Base-by-base conservation (phyloP, 1,140 invertebrate species). In the Aphaenogaster rudis region DNA sequence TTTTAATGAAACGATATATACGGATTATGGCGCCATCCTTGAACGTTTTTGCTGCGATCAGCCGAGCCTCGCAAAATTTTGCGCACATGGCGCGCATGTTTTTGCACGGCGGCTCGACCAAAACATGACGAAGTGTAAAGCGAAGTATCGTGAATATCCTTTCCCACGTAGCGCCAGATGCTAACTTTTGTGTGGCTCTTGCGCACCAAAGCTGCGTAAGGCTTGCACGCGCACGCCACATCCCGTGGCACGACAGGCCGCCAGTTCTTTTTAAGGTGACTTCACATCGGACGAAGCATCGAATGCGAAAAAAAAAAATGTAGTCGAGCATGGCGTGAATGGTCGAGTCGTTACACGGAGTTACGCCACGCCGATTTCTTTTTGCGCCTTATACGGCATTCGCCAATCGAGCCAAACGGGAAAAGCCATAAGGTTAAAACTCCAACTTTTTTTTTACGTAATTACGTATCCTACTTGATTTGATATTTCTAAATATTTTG, bases 91-190 rank as follows among this genome's bases (percentile, higher is more conserved):
- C 54, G 9, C 17, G 28, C 59, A 36, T 6, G n/a, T 76, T 84
- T 28, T 63, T 76, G 28, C 45, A 17, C 7, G n/a, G 3, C 5
- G 28, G 54, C n/a, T 9, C 45, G 7, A 42, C 13, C 54, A 28
- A 88, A 76, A 61, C 69, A 21, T 52, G 77, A 79, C 48, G 28
- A 85, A 72, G 69, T 59, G 74, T 67, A 86, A 85, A 50, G 61
- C 79, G 78, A 86, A 88, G 88, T 88, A 88, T 91, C 87, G 85
- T 80, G 86, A 90, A 86, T 91, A 91, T 77, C 88, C 88, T 91
- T 91, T 91, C 90, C 74, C 92, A 92, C 86, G 91, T 93, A 86
- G 87, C 72, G 69, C 80, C 92, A 93, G 92, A 93, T 93, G 92
- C 87, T 74, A 86, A 63, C 69, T 85, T 90, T 90, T 86, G 81